These are phyloP conservation scores for Scaptodrosophila lebanonensis DNA, from an alignment of 1,140 invertebrate species.

Conservation along the genomic window DNA sequence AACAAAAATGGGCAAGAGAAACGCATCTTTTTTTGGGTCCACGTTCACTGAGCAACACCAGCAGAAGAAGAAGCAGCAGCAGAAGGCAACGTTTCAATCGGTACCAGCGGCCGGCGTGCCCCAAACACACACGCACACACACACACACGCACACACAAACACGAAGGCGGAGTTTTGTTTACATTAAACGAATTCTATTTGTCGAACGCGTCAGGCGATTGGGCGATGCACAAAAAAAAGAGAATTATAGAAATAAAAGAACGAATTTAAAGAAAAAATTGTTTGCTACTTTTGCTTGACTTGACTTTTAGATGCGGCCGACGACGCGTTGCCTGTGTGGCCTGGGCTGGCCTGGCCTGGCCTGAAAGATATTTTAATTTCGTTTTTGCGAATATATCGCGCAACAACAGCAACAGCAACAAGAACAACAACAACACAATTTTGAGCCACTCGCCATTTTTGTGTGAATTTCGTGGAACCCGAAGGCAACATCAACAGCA, in stretches of 20 bases:
- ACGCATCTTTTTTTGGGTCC: slow-evolving; percentile 18
- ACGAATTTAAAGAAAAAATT: slow-evolving; percentile 8
- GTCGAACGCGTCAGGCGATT: slow-evolving; percentile 67
- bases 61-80: not conserved
- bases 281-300: slow-evolving; percentile 14
- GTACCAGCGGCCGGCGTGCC: not conserved
- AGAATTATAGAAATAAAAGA: too few relatives aligned
- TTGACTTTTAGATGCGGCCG: slow-evolving; percentile 45
- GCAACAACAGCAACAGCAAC: too few relatives aligned
- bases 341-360: too few relatives aligned
- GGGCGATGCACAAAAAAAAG: slow-evolving; percentile 34
- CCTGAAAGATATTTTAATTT: slow-evolving; percentile 75
- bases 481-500: slow-evolving; percentile 7
- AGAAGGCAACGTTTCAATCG: slow-evolving; percentile 27
- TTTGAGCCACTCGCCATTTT: slow-evolving; percentile 59
- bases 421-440: slow-evolving; percentile 28
- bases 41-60: slow-evolving; percentile 32
- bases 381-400: slow-evolving; percentile 38
- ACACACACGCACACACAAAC: slow-evolving; percentile 26
- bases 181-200: slow-evolving; percentile 76
- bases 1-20: too few relatives aligned
- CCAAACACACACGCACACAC: slow-evolving; percentile 23
- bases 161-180: slow-evolving; percentile 77
- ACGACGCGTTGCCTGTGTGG: too few relatives aligned
- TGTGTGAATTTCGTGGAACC: slow-evolving; percentile 43